These are phyloP conservation scores for Frieseomelitta varia DNA, from an alignment of 1,140 invertebrate genomes.

Conservation along the genomic window DNA sequence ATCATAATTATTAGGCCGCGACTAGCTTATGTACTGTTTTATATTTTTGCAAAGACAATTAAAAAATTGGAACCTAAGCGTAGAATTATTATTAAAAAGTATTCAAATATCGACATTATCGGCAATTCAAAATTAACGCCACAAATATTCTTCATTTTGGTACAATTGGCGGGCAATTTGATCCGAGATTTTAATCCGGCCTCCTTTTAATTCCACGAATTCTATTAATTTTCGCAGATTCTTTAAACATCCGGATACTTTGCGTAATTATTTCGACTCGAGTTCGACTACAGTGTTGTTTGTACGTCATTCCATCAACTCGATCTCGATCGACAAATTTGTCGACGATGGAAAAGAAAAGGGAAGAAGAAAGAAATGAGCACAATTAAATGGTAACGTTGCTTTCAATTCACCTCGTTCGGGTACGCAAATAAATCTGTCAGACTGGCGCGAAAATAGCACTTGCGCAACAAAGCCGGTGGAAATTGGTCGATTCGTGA, in stretches of 20 bases:
- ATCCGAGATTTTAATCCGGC: not conserved
- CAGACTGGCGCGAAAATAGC: not conserved
- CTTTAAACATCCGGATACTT: too few species aligned
- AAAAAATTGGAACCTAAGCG: too few species aligned
- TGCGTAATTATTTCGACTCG: not conserved
- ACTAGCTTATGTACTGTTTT: too few species aligned
- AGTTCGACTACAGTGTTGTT: not conserved
- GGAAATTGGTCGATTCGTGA: slow-evolving; percentile 19
- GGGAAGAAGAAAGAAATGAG: not conserved
- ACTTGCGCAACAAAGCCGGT: not conserved
- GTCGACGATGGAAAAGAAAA: not conserved
- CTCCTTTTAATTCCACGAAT: not conserved
- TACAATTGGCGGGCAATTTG: too few species aligned
- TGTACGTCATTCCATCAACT: not conserved
- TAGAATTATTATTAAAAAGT: too few species aligned
- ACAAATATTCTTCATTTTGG: not conserved
- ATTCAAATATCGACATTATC: too few species aligned
- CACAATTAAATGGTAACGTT: not conserved
- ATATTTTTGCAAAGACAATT: too few species aligned
- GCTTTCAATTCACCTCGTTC: not conserved
- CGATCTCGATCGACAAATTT: not conserved
- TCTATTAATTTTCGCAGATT: not conserved
- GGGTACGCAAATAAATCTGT: not conserved
- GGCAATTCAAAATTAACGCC: not conserved
- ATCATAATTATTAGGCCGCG: too few species aligned